A percentile compares a stretch with the other conserved stretches of the same genome.
Evolutionary conservation across 2,113 vertebrate genomes (phyloP).

Genomic region (Panthera tigris): DNA sequence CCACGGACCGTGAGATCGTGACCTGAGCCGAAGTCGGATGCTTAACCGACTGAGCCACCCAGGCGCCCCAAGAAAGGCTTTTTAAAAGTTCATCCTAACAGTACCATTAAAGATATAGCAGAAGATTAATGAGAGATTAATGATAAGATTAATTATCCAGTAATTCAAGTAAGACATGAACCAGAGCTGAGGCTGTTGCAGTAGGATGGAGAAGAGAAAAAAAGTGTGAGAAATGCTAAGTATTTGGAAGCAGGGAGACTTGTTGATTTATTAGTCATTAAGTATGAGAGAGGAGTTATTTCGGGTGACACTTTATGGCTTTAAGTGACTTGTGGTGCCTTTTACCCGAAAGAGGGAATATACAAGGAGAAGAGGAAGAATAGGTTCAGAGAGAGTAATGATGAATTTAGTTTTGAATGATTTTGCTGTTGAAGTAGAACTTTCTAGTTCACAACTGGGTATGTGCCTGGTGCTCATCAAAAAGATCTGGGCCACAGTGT

Average conservation of each 20-base stretch:
- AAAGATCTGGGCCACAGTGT: neutral
- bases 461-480: neutral
- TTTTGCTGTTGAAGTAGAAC: neutral
- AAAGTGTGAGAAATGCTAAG: neutral
- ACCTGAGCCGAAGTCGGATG: fast-evolving
- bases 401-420: neutral
- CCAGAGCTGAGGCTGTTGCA: neutral
- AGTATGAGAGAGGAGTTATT: neutral
- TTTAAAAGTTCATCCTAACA: conserved; percentile 1
- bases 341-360: neutral
- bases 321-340: neutral
- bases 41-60: too few species aligned
- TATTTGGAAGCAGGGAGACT: neutral
- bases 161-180: neutral
- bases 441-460: neutral
- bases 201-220: neutral
- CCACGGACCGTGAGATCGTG: fast-evolving
- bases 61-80: neutral
- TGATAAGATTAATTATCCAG: neutral
- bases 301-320: neutral
- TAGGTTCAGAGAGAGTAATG: neutral
- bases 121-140: neutral
- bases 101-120: neutral
- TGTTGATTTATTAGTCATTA: neutral
- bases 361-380: neutral